These are phyloP conservation scores for Nixonia krombeini DNA, from an alignment of 1,140 invertebrate genomes.

Conservation along the genomic window DNA sequence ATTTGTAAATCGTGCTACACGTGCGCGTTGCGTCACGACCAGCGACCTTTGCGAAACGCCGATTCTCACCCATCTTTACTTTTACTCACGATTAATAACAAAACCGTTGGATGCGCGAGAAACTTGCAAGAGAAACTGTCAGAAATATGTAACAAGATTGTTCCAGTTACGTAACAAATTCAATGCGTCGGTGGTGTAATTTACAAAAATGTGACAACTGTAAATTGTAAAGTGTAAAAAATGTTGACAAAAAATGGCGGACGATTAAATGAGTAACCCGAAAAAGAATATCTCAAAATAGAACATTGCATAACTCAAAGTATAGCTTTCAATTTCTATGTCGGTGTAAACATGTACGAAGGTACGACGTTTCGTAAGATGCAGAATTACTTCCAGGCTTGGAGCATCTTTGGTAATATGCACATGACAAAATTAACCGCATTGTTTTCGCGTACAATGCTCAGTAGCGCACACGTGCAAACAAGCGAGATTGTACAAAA, in stretches of 20 bases:
- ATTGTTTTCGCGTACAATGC: neutral
- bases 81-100: constrained; percentile 53
- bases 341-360: too few species aligned
- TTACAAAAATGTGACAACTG: constrained; percentile 7
- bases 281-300: too few species aligned
- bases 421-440: too few species aligned
- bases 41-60: constrained; percentile 48
- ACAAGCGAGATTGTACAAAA: constrained; percentile 25
- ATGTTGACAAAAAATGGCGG: too few species aligned
- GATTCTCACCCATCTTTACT: constrained; percentile 55
- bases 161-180: too few species aligned
- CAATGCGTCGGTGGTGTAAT: constrained; percentile 8
- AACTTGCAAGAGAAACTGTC: constrained; percentile 27
- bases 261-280: too few species aligned
- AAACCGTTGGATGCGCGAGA: constrained; percentile 22
- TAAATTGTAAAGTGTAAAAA: too few species aligned
- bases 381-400: too few species aligned
- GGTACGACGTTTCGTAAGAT: too few species aligned
- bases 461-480: constrained; percentile 16
- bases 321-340: too few species aligned
- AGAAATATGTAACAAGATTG: constrained; percentile 31
- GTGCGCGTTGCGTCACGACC: constrained; percentile 44
- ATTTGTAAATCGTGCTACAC: constrained; percentile 44
- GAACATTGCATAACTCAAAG: too few species aligned
- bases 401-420: too few species aligned